These are phyloP conservation scores for Bugula neritina DNA, from an alignment of 2,888 invertebrate genomes.

Conservation along the genomic window DNA sequence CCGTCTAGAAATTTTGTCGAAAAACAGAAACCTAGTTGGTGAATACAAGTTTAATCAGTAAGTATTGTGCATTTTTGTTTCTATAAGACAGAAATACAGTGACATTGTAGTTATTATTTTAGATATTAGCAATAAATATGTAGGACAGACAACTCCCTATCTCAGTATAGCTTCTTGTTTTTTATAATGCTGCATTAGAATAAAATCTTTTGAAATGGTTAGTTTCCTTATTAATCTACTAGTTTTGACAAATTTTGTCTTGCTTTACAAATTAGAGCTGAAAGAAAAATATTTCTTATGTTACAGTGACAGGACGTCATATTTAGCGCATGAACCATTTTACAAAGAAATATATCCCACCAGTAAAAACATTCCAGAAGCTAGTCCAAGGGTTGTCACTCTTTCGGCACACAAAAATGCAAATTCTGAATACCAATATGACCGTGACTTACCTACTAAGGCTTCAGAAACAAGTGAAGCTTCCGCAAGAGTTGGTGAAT, in stretches of 20 bases:
- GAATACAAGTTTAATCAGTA: slow-evolving; percentile 18
- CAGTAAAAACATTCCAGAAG: slow-evolving; percentile 16
- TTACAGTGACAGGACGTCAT: not conserved
- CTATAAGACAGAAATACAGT: too few species aligned
- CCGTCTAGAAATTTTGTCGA: not conserved
- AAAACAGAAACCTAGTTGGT: slow-evolving; percentile 1
- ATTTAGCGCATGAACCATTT: slow-evolving; percentile 15
- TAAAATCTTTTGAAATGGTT: too few species aligned
- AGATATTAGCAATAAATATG: too few species aligned
- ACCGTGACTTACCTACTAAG: slow-evolving; percentile 33
- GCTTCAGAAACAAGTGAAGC: slow-evolving; percentile 29
- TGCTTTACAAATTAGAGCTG: too few species aligned
- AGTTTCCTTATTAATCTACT: too few species aligned
- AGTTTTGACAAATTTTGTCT: too few species aligned
- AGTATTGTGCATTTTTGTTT: too few species aligned
- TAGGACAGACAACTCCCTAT: too few species aligned
- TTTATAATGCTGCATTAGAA: too few species aligned
- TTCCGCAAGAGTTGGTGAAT: slow-evolving; percentile 34
- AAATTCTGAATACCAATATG: slow-evolving; percentile 33
- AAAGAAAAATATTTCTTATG: not conserved
- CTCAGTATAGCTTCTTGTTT: too few species aligned
- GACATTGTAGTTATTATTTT: too few species aligned
- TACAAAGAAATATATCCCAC: slow-evolving; percentile 23
- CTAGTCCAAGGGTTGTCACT: slow-evolving; percentile 36
- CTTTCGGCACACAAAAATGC: slow-evolving; percentile 34